Percentiles rank a stretch among this genome's conserved stretches.
Conservation (phyloP, 2,888 invertebrate genomes). For the Pyrocoelia pectoralis region DNA sequence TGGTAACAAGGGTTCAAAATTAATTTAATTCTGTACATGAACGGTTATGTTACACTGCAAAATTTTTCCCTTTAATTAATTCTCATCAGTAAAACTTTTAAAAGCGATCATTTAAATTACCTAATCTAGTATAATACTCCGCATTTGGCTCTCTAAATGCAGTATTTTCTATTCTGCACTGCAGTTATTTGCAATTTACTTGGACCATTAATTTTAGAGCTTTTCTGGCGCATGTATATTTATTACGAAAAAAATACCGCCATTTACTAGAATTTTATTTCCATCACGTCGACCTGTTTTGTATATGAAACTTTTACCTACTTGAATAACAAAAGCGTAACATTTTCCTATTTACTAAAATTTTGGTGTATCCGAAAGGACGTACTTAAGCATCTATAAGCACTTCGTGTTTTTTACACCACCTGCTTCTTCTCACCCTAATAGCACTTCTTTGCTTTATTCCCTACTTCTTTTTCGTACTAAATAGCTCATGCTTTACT, state of each 20-base stretch:
- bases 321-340: constrained; percentile 23
- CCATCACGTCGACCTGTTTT: neutral
- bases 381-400: constrained; percentile 32
- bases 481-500: constrained; percentile 47
- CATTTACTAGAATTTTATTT: neutral
- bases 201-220: constrained; percentile 29
- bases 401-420: constrained; percentile 41
- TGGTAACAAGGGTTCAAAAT: too few relatives aligned
- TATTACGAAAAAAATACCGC: neutral
- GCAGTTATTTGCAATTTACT: constrained; percentile 35
- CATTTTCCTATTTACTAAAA: constrained; percentile 20
- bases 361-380: constrained; percentile 31
- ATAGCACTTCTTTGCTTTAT: constrained; percentile 47
- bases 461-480: constrained; percentile 45
- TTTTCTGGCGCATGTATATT: constrained; percentile 3
- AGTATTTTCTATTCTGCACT: constrained; percentile 23
- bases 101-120: too few relatives aligned
- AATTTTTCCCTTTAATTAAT: too few relatives aligned
- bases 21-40: too few relatives aligned
- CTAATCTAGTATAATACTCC: neutral
- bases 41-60: too few relatives aligned
- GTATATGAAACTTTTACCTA: constrained; percentile 2
- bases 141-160: constrained; percentile 21
- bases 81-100: too few relatives aligned
- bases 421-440: constrained; percentile 52